Base-by-base conservation (phyloP, 2,113 vertebrate genomes). In the Cebus imitator region DNA sequence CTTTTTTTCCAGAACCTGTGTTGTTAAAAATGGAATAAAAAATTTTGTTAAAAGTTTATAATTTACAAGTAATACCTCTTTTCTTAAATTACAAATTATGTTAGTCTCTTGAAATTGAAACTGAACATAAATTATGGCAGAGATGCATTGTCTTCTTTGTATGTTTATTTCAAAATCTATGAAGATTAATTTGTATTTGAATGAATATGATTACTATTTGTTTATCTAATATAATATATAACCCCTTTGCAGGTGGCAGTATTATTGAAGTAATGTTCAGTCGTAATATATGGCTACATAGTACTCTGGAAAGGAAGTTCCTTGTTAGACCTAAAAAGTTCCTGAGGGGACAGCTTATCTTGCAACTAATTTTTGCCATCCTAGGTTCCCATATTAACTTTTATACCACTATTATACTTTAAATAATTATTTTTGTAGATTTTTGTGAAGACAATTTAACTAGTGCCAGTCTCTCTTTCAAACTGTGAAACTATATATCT, bases 391-490 rank as follows among this genome's bases (percentile, higher is more conserved):
- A 17, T 48, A 75, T 58, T 94, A 87, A 85, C 21, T 58, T 78
- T 96, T 66, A 40, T 58, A 50, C 14, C 12, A 72, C 2, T 68
- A 68, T 70, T 1, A 66, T 70, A 70, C 92, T 92, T 92, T 35
- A 82, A 81, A 95, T 0, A 90, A 91, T 75, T 81, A 92, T 75
- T 91, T 57, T 82, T 72, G 64, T 52, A 87, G 20, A 11, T 57
- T 92, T 91, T 91, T 58, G 40, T 70, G 8, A 73, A 45, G 30
- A 40, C 12, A 76, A 17, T 93, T 97, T 90, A 83, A 81, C 17
- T 66, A 96, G 2, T 81, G 9, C 4, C 6, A 21, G 37, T 6
- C 43, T 95, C 87, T 96, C 57, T 94, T 96, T 96, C 76, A 95
- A 94, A 90, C 58, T 76, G n/a, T 76, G 79, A 84, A 92, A 64